Evolutionary conservation across 2,797 vertebrate species (phyloP).

Genomic region (Calcarius lapponicus): DNA sequence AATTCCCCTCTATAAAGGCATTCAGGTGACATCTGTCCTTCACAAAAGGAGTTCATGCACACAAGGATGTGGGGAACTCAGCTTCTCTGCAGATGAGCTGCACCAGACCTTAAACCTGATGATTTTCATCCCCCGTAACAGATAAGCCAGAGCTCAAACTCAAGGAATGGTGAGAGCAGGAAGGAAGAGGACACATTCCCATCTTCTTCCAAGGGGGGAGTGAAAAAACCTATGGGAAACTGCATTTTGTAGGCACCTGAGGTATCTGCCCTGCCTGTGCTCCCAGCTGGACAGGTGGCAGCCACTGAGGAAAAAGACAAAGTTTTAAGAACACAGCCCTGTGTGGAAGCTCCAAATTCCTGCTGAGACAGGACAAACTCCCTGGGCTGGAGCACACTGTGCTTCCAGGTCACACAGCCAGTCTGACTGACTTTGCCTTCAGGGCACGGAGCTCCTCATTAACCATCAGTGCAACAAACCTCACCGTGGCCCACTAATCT

Average conservation of each 20-base stretch:
- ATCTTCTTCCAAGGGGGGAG: neutral
- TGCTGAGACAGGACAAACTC: conserved; percentile 46
- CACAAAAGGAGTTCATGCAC: neutral
- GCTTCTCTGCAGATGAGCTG: neutral
- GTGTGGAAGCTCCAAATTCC: neutral
- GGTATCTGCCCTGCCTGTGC: neutral
- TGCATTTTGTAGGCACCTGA: accelerated
- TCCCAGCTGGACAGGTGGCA: neutral
- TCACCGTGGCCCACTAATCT: conserved; percentile 78
- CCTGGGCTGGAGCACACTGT: neutral
- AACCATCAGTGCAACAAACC: conserved; percentile 70
- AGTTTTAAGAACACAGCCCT: neutral
- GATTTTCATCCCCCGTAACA: neutral
- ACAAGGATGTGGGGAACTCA: neutral
- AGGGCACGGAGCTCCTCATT: conserved; percentile 78
- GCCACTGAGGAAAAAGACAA: accelerated
- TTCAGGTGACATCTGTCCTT: neutral
- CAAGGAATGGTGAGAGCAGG: neutral
- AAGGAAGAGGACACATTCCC: neutral
- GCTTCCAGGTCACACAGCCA: conserved; percentile 73
- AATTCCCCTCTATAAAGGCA: neutral
- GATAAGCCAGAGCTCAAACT: neutral
- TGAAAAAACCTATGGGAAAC: neutral
- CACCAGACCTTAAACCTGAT: neutral
- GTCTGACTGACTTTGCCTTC: conserved; percentile 64